phyloP scores from a whole-genome alignment of 2,113 vertebrate genomes.

The Reinhardtius hippoglossoides region DNA sequence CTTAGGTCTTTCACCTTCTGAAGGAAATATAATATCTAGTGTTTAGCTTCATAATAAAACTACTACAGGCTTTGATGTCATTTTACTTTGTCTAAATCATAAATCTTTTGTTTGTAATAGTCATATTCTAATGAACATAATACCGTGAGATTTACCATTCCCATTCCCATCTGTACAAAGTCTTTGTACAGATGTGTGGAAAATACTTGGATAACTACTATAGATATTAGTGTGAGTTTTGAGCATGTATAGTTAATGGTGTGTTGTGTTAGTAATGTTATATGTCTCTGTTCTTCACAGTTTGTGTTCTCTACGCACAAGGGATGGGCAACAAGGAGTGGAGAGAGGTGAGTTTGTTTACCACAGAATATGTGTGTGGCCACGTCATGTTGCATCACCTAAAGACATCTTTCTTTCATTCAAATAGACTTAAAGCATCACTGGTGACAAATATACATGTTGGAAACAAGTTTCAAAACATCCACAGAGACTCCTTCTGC shows the following conservation, averaged over 20 bases:
- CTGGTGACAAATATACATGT: no score
- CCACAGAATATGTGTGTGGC: neutral
- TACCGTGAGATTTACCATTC: neutral
- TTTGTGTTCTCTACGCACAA: conserved; percentile 97
- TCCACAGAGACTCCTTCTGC: no score
- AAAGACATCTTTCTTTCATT: no score
- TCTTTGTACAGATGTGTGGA: no score
- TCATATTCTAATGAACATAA: neutral
- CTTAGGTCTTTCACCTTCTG: conserved; percentile 27
- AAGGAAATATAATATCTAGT: conserved; percentile 3
- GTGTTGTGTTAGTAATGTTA: neutral
- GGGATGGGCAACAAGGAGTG: conserved; percentile 97
- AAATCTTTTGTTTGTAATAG: no score
- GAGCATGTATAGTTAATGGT: neutral
- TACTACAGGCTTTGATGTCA: conserved; percentile 50
- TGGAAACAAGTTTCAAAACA: no score
- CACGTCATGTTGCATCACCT: neutral
- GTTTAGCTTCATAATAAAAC: conserved; percentile 7
- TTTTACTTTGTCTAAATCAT: conserved; percentile 12
- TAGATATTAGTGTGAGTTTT: neutral
- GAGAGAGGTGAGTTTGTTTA: conserved; percentile 90
- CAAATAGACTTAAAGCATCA: no score
- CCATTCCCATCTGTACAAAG: neutral
- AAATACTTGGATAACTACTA: no score
- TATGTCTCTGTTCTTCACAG: conserved; percentile 78